A percentile compares a stretch with the other conserved stretches of the same genome.
Conservation (phyloP, 2,113 vertebrate species). For the Anhinga rufa region DNA sequence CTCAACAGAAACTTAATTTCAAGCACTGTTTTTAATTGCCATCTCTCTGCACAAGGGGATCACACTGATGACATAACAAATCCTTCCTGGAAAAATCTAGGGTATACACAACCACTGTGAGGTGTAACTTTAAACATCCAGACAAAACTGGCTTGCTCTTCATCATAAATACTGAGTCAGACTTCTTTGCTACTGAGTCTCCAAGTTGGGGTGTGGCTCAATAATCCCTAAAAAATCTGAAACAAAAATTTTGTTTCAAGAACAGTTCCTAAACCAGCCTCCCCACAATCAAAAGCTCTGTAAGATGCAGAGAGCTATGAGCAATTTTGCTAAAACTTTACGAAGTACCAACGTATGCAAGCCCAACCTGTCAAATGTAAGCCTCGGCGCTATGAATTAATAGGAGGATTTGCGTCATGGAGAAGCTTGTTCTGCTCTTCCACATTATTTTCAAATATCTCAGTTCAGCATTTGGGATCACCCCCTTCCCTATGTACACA, state of each 20-base stretch:
- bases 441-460: not conserved
- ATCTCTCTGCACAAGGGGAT: not conserved
- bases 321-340: not conserved
- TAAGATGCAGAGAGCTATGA: not conserved
- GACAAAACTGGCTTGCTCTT: not conserved
- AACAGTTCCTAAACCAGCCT: not conserved
- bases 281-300: not conserved
- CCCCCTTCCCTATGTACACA: not conserved
- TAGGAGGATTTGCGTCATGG: not conserved
- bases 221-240: not conserved
- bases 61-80: not conserved
- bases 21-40: not conserved
- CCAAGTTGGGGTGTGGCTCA: not conserved
- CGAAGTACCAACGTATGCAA: accelerated
- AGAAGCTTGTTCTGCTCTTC: not conserved
- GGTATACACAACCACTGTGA: not conserved
- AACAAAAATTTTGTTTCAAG: not conserved
- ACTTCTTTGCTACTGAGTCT: not conserved
- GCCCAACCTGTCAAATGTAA: not conserved
- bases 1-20: not conserved
- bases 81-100: not conserved
- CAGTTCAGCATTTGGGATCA: not conserved
- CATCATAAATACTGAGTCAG: not conserved
- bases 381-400: not conserved
- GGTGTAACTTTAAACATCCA: not conserved